Conservation (phyloP, 2,797 vertebrate species). For the Peromyscus melanophrys region DNA sequence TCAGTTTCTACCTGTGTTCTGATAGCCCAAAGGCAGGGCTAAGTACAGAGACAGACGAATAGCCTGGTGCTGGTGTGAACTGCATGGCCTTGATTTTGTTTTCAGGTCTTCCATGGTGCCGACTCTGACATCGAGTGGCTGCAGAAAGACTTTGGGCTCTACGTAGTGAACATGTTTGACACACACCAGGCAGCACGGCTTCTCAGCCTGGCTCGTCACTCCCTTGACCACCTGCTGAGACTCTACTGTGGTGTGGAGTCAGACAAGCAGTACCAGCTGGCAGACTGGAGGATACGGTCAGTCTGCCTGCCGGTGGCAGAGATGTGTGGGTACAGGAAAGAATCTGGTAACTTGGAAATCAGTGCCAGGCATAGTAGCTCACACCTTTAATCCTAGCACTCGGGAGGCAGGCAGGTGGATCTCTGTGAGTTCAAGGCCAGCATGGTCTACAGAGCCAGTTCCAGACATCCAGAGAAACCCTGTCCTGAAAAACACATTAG, state of each 20-base stretch:
- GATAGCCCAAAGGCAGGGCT: neutral
- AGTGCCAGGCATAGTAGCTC: neutral
- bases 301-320: neutral
- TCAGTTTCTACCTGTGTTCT: neutral
- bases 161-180: constrained; percentile 98
- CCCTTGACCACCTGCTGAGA: constrained; percentile 96
- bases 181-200: constrained; percentile 97
- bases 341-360: neutral
- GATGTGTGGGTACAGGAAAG: neutral
- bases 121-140: constrained; percentile 99
- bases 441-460: no score
- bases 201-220: constrained; percentile 95
- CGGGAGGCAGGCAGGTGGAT: neutral
- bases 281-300: constrained; percentile 99
- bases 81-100: neutral
- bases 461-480: neutral
- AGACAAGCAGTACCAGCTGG: constrained; percentile 98
- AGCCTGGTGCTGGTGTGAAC: neutral
- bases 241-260: constrained; percentile 93
- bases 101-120: constrained; percentile 96
- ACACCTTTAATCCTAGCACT: neutral
- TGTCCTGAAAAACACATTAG: neutral
- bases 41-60: neutral
- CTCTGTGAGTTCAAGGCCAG: neutral
- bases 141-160: constrained; percentile 97